These are phyloP conservation scores for Danaus plexippus DNA, from an alignment of 1,140 invertebrate species.

Conservation along the genomic window DNA sequence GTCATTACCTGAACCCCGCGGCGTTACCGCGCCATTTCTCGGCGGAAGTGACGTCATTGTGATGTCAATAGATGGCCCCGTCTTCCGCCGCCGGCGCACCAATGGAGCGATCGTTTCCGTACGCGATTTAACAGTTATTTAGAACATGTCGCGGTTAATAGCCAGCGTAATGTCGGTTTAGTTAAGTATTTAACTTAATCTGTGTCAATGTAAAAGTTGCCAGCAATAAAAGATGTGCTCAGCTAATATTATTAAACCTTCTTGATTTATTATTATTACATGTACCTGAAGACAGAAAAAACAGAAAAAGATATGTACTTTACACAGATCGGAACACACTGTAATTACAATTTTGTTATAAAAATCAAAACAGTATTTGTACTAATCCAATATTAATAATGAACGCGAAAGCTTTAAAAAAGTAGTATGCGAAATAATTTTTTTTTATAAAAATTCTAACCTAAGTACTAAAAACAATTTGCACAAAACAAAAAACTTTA, in stretches of 20 bases:
- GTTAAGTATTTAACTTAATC: constrained; percentile 11
- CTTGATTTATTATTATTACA: neutral
- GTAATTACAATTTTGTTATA: no score
- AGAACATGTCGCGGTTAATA: constrained; percentile 24
- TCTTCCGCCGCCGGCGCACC: constrained; percentile 20
- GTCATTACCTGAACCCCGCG: constrained; percentile 9
- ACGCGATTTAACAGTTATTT: constrained; percentile 23
- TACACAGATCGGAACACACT: no score
- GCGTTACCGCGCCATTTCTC: constrained; percentile 7
- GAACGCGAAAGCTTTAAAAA: no score
- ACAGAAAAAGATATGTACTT: no score
- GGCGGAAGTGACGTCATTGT: constrained; percentile 20
- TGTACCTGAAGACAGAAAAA: no score
- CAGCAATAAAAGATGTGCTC: neutral
- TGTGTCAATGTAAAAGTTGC: constrained; percentile 1
- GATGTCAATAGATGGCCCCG: constrained; percentile 17
- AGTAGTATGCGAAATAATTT: neutral
- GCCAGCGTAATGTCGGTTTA: constrained; percentile 15
- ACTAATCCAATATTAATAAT: no score
- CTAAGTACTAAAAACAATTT: neutral
- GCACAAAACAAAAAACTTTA: constrained; percentile 4
- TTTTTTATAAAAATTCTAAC: neutral
- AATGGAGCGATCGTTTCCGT: constrained; percentile 22
- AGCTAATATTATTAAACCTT: no score
- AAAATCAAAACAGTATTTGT: no score